phyloP scores from a whole-genome alignment of 2,888 invertebrate species.

The Agonopterix arenella region DNA sequence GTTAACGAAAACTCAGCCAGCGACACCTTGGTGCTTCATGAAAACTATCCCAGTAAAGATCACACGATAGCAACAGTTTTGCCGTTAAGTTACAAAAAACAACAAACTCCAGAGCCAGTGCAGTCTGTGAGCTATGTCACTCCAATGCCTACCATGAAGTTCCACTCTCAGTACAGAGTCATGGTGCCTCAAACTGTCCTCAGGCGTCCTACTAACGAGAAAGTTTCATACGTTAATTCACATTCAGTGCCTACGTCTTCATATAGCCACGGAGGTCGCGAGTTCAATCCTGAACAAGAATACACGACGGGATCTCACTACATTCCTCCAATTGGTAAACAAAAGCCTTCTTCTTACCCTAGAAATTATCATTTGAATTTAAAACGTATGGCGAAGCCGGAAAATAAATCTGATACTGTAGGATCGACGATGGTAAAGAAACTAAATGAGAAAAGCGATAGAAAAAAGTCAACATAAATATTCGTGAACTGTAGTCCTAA shows the following conservation, averaged over 20 bases:
- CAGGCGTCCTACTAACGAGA: slow-evolving; percentile 44
- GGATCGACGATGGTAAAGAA: slow-evolving; percentile 22
- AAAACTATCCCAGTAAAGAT: slow-evolving; percentile 76
- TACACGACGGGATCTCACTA: slow-evolving; percentile 43
- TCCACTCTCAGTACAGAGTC: slow-evolving; percentile 54
- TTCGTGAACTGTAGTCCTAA: slow-evolving; percentile 3
- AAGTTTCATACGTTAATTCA: slow-evolving; percentile 61
- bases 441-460: slow-evolving; percentile 33
- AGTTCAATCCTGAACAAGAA: slow-evolving; percentile 46
- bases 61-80: slow-evolving; percentile 76
- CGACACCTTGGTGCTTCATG: slow-evolving; percentile 55
- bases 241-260: slow-evolving; percentile 41
- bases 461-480: slow-evolving; percentile 34
- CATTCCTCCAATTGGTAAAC: slow-evolving; percentile 39
- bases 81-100: slow-evolving; percentile 44
- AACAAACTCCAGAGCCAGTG: slow-evolving; percentile 29
- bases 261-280: slow-evolving; percentile 33
- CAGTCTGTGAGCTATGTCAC: slow-evolving; percentile 66
- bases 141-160: slow-evolving; percentile 54
- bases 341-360: slow-evolving; percentile 46
- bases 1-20: slow-evolving; percentile 36
- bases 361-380: slow-evolving; percentile 60
- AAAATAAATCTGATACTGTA: slow-evolving; percentile 31
- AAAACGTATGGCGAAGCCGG: slow-evolving; percentile 53
- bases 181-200: slow-evolving; percentile 66